Conservation (phyloP, 2,888 invertebrate species). For the Stictocephala bisonia region DNA sequence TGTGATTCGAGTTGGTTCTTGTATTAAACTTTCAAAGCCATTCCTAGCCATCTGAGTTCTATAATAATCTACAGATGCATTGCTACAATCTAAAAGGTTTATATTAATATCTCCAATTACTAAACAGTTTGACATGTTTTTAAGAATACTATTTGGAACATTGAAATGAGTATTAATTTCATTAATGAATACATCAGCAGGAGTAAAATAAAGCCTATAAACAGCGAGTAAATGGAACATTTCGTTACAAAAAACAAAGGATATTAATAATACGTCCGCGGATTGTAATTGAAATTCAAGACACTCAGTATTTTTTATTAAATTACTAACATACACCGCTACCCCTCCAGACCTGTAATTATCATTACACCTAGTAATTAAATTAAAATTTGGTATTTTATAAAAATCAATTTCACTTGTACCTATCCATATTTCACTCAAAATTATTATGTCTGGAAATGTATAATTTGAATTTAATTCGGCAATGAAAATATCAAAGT, state of each 20-base stretch:
- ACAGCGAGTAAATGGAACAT: not conserved
- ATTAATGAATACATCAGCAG: not conserved
- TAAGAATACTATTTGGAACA: no score
- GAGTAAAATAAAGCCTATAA: not conserved
- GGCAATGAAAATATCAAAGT: not conserved
- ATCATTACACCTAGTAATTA: conserved; percentile 16
- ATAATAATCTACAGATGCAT: no score
- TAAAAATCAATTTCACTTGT: conserved; percentile 3
- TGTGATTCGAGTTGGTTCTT: no score
- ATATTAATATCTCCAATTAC: no score
- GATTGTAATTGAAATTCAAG: not conserved
- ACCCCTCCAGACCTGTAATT: conserved; percentile 11
- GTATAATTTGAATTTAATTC: not conserved
- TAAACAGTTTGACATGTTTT: no score
- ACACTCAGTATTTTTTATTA: not conserved
- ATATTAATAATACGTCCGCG: not conserved
- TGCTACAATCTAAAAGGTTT: no score
- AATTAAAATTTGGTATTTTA: not conserved
- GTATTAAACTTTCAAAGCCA: no score
- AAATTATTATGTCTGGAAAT: conserved; percentile 9
- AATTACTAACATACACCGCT: conserved; percentile 8
- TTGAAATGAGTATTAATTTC: no score
- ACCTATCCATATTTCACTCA: conserved; percentile 22
- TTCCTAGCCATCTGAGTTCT: no score
- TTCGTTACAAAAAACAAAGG: not conserved